A percentile compares a stretch with the other conserved stretches of the same genome.
These are phyloP conservation scores for Trematomus bernacchii DNA, from an alignment of 2,797 vertebrate species.

Conservation along the genomic window DNA sequence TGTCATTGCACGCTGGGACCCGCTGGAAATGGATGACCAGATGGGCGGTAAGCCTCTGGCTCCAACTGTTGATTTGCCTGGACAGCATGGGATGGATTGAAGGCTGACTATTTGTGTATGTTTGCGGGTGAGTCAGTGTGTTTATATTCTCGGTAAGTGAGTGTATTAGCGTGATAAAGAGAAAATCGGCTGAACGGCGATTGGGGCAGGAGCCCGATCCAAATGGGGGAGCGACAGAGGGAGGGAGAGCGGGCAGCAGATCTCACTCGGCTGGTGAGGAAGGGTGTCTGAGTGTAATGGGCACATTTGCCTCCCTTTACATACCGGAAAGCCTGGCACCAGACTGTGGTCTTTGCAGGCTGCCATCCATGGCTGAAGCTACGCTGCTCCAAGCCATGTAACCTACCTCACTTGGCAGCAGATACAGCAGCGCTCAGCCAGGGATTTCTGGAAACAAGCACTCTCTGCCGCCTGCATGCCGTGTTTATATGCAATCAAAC, in stretches of 20 bases:
- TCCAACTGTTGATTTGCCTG: conserved; percentile 75
- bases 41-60: conserved; percentile 76
- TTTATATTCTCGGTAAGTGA: conserved; percentile 55
- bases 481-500: conserved; percentile 78
- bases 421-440: conserved; percentile 48
- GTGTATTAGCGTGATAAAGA: conserved; percentile 68
- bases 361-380: conserved; percentile 63
- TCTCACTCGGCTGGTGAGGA: conserved; percentile 49
- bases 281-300: conserved; percentile 61
- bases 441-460: conserved; percentile 75
- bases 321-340: conserved; percentile 66
- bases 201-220: conserved; percentile 31
- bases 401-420: conserved; percentile 76
- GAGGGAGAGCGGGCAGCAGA: conserved; percentile 26
- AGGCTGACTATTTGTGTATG: conserved; percentile 51
- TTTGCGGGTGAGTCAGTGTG: conserved; percentile 26
- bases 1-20: conserved; percentile 55
- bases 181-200: conserved; percentile 46
- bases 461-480: conserved; percentile 63
- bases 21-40: conserved; percentile 70
- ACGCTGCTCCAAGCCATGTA: conserved; percentile 66
- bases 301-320: conserved; percentile 70
- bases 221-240: conserved; percentile 41
- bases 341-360: conserved; percentile 55
- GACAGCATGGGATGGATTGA: conserved; percentile 67